A percentile compares a stretch with the other conserved stretches of the same genome.
phyloP scores from a whole-genome alignment of 2,113 vertebrate species.

The Columba janthina region DNA sequence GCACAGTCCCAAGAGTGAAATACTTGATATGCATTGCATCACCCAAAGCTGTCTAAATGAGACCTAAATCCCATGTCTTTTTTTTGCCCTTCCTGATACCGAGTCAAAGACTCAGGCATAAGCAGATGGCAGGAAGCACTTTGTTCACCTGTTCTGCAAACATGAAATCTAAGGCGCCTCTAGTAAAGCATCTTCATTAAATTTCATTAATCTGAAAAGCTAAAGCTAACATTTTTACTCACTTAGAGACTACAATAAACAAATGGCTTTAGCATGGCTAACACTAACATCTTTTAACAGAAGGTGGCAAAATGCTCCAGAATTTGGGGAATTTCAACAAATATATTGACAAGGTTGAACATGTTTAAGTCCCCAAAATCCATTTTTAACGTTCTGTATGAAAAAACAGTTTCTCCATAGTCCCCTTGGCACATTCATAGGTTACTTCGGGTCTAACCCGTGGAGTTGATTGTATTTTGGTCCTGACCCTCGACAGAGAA shows the following conservation, averaged over 20 bases:
- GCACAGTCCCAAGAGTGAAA: constrained; percentile 15
- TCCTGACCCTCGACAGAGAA: neutral
- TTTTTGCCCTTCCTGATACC: accelerated
- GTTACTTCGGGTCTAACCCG: neutral
- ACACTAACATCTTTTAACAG: neutral
- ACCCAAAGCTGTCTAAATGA: neutral
- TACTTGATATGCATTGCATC: constrained; percentile 28
- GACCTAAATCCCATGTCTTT: neutral
- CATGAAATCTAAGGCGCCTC: neutral
- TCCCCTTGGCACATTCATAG: neutral
- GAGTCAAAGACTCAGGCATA: neutral
- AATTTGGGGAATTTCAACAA: neutral
- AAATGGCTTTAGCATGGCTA: neutral
- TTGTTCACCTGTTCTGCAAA: neutral
- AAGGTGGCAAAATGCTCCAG: neutral
- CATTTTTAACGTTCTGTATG: neutral
- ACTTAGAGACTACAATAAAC: neutral
- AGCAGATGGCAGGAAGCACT: neutral
- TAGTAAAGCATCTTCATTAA: neutral
- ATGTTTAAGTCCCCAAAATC: neutral
- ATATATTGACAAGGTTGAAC: neutral
- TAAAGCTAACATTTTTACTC: neutral
- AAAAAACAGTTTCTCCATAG: neutral
- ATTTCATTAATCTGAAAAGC: neutral
- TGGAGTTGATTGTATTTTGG: neutral